Base-by-base conservation (phyloP, 2,113 vertebrate genomes). In the Mormoops blainvillei region DNA sequence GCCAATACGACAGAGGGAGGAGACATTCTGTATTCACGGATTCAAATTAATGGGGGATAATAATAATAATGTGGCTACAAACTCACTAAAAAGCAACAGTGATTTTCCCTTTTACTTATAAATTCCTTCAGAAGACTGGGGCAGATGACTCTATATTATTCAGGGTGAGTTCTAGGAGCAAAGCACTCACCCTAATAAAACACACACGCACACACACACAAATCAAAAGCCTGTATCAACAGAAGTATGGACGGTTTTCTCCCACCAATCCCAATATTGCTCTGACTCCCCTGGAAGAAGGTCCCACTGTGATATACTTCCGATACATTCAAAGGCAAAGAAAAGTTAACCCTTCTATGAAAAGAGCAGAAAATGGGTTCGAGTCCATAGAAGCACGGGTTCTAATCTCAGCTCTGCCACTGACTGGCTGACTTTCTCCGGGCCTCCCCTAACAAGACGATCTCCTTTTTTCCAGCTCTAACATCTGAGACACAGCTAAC, bases 21-120 rank as follows among this genome's bases (percentile, higher is more conserved):
- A 84, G 28, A 56, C 11, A 31, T 73, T 92, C 22, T 85, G 33
- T 54, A 91, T 41, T 92, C 50, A 63, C 14, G 24, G 14, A 94
- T 73, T 96, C 76, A 63, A 41, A 58, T 77, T 28, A 78, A 15
- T 71, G 9, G 52, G 10, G 38, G 77, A 81, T 63, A 95, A 90
- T 68, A 94, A 94, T n/a, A n/a, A n/a, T n/a, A n/a, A 63, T 20
- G 54, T 31, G 50, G 26, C 61, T 68, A 20, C 26, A 31, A 78
- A 85, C n/a, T 93, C 45, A 54, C 36, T 67, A 43, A 87, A 80
- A 87, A 56, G 24, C 26, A 89, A 8, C 18, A 54, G 26, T 77
- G 43, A 73, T 31, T 89, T 94, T 84, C 48, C 76, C n/a, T 90
- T 83, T 82, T 78, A 87, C 67, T 83, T 90, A 74, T 84, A 95